Base-by-base conservation (phyloP, 1,140 invertebrate genomes). In the Papilio polyxenes region DNA sequence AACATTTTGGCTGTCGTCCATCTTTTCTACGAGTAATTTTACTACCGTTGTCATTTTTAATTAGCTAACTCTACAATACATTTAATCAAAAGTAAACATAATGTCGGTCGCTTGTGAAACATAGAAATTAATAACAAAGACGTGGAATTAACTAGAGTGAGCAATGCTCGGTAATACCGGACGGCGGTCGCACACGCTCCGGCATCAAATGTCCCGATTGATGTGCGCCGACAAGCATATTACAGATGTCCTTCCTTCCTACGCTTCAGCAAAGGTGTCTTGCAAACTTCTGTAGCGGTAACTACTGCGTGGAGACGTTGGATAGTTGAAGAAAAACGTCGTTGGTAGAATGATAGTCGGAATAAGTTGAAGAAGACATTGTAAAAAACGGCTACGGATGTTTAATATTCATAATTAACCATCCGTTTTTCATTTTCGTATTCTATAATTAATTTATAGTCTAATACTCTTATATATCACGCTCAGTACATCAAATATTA, bases 201-300 rank as follows among this genome's bases (percentile, higher is more conserved):
- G 13, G 31, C 31, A 72, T 72, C 31, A 72, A 37, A 31, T 37
- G 15, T 40, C 15, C 31, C 31, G 13, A 62, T 78, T 78, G 53
- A 78, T 78, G 53, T 59, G 11, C 44, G 23, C 76, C 76, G 76
- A 59, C 11, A 75, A n/a, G n/a, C 3, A 78, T n/a, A 44, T 56
- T 78, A 78, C 31, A 31, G 31, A 78, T 78, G 76, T 59, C 7
- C 51, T 59, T n/a, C 17, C 56, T 59, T 59, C 31, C 23, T 53
- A 20, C 53, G 13, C 23, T 23, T 23, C 75, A 20, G 15, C n/a
- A 49, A 75, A 75, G 74, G 74, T 44, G 31, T 17, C 31, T 74
- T 75, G 6, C 74, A 20, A 7, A 48, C 17, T 10, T 49, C n/a
- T 23, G 20, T 51, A 51, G 15, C 49, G 49, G 49, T 51, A 15